Percentiles rank a stretch among this genome's conserved stretches.
These are phyloP conservation scores for Umimayanthus kanabou DNA, from an alignment of 92 coral and sea anemone genomes.

Conservation along the genomic window DNA sequence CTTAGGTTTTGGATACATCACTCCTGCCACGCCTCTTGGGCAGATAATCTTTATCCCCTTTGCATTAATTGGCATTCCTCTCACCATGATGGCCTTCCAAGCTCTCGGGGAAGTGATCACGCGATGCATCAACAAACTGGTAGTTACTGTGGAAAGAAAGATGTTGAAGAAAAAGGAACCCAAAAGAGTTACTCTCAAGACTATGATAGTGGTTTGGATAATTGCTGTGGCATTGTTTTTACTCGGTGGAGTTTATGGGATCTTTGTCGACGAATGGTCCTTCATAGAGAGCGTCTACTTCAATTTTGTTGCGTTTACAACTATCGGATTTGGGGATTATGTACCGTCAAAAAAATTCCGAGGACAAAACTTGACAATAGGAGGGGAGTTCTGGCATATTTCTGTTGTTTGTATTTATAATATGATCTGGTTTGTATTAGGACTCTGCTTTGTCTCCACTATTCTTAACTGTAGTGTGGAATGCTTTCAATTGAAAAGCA, in stretches of 20 bases:
- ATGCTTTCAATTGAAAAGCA: not conserved
- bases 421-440: not conserved
- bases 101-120: not conserved
- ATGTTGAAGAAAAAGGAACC: not conserved
- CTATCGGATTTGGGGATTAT: slow-evolving; percentile 26
- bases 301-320: slow-evolving; percentile 12
- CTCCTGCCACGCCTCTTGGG: slow-evolving; percentile 4
- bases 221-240: not conserved
- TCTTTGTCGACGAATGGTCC: slow-evolving; percentile 16
- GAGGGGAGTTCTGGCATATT: not conserved
- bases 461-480: slow-evolving; percentile 12
- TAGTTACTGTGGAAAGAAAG: not conserved
- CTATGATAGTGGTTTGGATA: not conserved
- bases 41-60: slow-evolving; percentile 11
- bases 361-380: not conserved
- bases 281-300: slow-evolving; percentile 12
- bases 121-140: not conserved
- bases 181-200: not conserved
- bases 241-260: slow-evolving; percentile 8
- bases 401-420: not conserved
- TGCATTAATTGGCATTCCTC: slow-evolving; percentile 19
- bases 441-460: slow-evolving; percentile 19
- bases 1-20: slow-evolving; percentile 21
- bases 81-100: slow-evolving; percentile 19
- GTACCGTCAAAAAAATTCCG: not conserved